Base-by-base conservation (phyloP, 2,888 invertebrate species). In the Sycophila texana region DNA sequence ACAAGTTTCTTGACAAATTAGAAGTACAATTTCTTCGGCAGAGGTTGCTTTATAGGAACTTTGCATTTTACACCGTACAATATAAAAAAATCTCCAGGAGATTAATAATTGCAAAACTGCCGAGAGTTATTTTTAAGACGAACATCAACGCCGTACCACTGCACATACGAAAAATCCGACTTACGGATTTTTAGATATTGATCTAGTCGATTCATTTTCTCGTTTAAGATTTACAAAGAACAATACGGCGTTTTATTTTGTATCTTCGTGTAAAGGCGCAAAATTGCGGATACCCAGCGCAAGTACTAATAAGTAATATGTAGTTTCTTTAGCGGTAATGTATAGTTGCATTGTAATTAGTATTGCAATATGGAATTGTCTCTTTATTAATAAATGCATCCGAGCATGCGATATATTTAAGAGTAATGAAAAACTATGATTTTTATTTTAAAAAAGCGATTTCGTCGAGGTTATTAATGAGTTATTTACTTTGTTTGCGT, bases 381-480 rank as follows among this genome's bases (percentile, higher is more conserved):
- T 30, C 57, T 67, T 60, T 18, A 18, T 77, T 55, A 61, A 55
- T 66, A 67, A 55, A 53, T 77, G 47, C 67, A 73, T 73, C 47
- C 65, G 73, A 77, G 77, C 49, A 30, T 14, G 30, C 65, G 73
- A 55, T 77, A 77, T 66, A 76, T 61, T 66, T 76, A 76, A 16
- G 16, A 55, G 55, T 66, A n/a, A 68, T n/a, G 20, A 18, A 66
- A 65, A 72, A 39, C 20, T 20, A 71, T 74, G 68, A 20, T 47
- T 65, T 47, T 74, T 60, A 47, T 74, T 55, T 66, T 16, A 22
- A 39, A 55, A 7, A 49, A 66, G 77, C 68, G 58, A 72, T 72
- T 79, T 75, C 58, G 71, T 79, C 79, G 79, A 79, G 75, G 71
- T 79, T 55, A 79, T 60, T 79, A 65, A 79, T 65, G 72, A 74